A percentile compares a stretch with the other conserved stretches of the same genome.
Evolutionary conservation across 2,113 vertebrate species (phyloP).

Genomic region (Hiodon tergisus): DNA sequence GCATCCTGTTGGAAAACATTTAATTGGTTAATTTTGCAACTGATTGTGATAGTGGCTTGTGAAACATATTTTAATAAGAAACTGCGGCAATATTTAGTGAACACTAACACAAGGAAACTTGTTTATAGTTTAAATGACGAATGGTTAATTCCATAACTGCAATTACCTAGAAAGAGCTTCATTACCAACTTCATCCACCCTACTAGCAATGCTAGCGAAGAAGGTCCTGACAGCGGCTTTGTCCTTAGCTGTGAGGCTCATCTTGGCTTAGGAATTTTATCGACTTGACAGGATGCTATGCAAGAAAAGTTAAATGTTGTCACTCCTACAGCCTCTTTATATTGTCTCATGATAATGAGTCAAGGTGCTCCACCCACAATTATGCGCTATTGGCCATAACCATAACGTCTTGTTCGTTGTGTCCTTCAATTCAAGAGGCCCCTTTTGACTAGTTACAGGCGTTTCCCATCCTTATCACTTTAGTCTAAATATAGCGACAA

Average conservation of each 20-base stretch:
- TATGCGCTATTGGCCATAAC: neutral
- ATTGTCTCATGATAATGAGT: neutral
- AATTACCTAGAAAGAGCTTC: constrained; percentile 63
- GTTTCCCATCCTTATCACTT: too few relatives aligned
- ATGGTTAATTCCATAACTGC: too few relatives aligned
- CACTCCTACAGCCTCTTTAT: neutral
- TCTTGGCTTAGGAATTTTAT: constrained; percentile 30
- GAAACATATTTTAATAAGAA: too few relatives aligned
- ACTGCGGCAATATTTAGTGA: too few relatives aligned
- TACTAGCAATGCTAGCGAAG: constrained; percentile 47
- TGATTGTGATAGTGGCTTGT: too few relatives aligned
- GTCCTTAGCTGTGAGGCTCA: constrained; percentile 55
- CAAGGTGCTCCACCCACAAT: constrained; percentile 8
- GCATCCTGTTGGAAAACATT: neutral
- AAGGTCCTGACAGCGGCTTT: constrained; percentile 40
- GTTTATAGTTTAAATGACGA: too few relatives aligned
- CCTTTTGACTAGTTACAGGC: too few relatives aligned
- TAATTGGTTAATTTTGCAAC: neutral
- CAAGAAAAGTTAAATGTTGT: neutral
- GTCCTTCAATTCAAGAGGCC: too few relatives aligned
- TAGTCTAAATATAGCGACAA: too few relatives aligned
- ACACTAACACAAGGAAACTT: neutral
- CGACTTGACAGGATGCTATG: neutral
- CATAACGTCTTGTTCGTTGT: too few relatives aligned
- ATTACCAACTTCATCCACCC: constrained; percentile 13